Evolutionary conservation across 2,797 vertebrate genomes (phyloP), one percentile per base, ranked within the genome.

Genomic region (Clarias pachynema): DNA sequence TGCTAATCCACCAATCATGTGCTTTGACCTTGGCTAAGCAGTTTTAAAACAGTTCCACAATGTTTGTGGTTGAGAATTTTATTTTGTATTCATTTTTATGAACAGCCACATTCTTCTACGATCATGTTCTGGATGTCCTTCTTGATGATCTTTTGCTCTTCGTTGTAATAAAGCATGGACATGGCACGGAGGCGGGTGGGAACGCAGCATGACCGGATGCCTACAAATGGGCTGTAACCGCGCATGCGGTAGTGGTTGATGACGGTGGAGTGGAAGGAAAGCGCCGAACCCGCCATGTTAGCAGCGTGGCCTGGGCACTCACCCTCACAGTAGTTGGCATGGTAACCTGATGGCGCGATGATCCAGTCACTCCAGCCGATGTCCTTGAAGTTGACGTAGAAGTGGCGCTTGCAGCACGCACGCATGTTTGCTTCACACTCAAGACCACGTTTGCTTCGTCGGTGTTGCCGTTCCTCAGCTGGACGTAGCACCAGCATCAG

Each of bases 281-380:
- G 91, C 0, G 96, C 96, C 0, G 96, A 96, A 72, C 96, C 95
- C 3, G 96, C 96, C 0, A 96, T 96, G 87, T 96, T 96, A 22
- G 96, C 96, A 92, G 97, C 96, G 56, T 97, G 95, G 88, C 95
- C 96, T 26, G 96, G 96, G 89, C 96, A 97, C 91, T 97, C 96
- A 14, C 96, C 96, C 93, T 97, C 96, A 0, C 96, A 97, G 92
- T 97, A 97, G 92, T 97, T 97, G 89, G 96, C 96, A 0, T 97
- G 96, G 83, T 97, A 97, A 79, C 96, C 96, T 22, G 95, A 92
- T 86, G 98, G 98, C 0, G 98, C 98, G 66, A 99, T 99, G 96
- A 99, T 99, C 98, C 98, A 99, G 94, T 99, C 97, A 87, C 96
- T 98, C 98, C 98, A 99, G 90, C 98, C 97, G 62, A 99, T 99